Conservation (phyloP, 2,113 vertebrate genomes). For the Halichoerus grypus region DNA sequence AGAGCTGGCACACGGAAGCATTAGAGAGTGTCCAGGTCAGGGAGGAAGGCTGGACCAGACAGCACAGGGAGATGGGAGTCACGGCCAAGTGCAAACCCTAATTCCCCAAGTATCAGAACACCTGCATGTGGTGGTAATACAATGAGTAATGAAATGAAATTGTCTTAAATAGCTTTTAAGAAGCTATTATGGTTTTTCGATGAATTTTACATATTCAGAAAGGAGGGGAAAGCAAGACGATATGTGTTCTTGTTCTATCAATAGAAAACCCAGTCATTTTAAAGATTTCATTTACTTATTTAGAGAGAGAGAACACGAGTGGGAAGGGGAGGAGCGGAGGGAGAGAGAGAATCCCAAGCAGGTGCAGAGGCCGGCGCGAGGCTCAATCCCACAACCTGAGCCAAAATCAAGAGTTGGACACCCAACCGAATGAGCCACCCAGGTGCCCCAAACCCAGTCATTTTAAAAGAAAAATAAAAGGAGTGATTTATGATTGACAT, state of each 20-base stretch:
- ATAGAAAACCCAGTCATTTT: constrained; percentile 36
- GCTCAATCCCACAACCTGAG: not conserved
- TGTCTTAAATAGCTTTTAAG: not conserved
- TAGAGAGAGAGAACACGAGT: not conserved
- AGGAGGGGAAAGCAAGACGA: not conserved
- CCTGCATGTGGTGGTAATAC: not conserved
- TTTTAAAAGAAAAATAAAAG: not conserved
- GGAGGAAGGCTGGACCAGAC: not conserved
- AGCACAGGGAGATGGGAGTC: not conserved
- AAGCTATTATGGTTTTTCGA: not conserved
- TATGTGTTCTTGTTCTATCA: not conserved
- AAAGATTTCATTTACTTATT: not conserved
- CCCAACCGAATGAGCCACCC: not conserved
- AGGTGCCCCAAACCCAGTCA: not conserved
- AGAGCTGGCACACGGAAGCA: accelerated
- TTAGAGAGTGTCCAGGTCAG: not conserved
- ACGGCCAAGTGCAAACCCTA: not conserved
- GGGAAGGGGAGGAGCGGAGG: not conserved
- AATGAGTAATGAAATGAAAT: not conserved
- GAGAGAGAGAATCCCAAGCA: not conserved
- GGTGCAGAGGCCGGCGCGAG: not conserved
- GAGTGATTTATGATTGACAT: not conserved
- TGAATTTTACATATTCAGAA: constrained; percentile 15
- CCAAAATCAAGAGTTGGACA: not conserved
- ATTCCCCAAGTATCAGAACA: not conserved